phyloP scores from a whole-genome alignment of 2,113 vertebrate genomes.

The Talpa occidentalis region DNA sequence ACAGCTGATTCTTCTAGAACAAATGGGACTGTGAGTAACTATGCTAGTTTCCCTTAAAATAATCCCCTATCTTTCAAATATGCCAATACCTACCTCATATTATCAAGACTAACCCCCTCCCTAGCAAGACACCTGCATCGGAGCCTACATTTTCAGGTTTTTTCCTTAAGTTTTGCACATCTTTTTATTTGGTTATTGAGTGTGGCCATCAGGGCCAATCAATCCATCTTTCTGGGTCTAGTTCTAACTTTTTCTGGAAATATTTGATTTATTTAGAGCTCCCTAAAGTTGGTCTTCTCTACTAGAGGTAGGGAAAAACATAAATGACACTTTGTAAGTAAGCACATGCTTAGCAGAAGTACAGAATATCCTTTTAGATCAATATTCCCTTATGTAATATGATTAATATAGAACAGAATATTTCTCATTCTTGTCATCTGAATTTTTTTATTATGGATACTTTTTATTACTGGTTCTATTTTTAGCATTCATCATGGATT shows the following conservation, averaged over 20 bases:
- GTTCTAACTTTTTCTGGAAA: background rate
- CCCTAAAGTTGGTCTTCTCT: background rate
- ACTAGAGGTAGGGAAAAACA: background rate
- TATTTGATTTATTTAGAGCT: background rate
- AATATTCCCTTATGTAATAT: background rate
- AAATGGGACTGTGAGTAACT: background rate
- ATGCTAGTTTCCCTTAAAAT: background rate
- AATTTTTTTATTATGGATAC: constrained; percentile 14
- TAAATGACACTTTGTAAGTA: background rate
- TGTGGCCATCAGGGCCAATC: background rate
- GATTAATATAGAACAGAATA: background rate
- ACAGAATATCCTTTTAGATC: background rate
- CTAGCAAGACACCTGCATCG: background rate
- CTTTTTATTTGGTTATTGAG: background rate
- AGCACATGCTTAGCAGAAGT: background rate
- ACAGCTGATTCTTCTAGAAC: background rate
- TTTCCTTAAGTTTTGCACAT: background rate
- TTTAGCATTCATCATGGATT: background rate
- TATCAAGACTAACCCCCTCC: background rate
- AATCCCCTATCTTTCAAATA: background rate
- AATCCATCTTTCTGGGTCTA: background rate
- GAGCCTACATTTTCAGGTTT: background rate
- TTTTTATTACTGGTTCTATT: background rate
- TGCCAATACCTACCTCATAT: background rate
- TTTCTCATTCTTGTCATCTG: constrained; percentile 1